Evolutionary conservation across 2,888 invertebrate species (phyloP).

Genomic region (Caenorhabditis sp.): DNA sequence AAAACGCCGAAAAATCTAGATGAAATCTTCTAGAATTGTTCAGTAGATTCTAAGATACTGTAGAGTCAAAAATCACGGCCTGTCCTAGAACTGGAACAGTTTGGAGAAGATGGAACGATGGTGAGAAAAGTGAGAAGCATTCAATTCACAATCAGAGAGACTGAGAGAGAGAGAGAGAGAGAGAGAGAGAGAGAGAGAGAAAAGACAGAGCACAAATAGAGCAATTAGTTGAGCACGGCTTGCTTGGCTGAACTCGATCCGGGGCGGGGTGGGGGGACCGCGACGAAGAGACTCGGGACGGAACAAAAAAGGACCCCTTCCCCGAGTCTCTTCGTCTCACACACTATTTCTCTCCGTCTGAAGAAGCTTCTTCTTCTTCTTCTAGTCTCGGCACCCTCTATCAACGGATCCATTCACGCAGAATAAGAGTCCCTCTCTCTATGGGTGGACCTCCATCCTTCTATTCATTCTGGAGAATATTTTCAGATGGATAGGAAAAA

Average conservation of each 20-base stretch:
- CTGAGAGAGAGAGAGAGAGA: background rate
- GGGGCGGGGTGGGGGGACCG: background rate
- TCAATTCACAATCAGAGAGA: background rate
- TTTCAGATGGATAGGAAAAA: background rate
- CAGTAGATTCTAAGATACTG: too few relatives aligned
- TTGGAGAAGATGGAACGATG: too few relatives aligned
- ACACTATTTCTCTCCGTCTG: background rate
- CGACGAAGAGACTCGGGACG: background rate
- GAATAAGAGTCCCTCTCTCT: conserved; percentile 25
- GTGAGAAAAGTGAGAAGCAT: conserved; percentile 3
- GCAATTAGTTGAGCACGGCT: conserved; percentile 57
- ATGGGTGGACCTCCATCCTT: background rate
- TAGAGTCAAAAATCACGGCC: too few relatives aligned
- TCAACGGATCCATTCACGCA: conserved; percentile 58
- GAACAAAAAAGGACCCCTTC: background rate
- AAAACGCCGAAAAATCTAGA: too few relatives aligned
- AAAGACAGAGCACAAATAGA: conserved; percentile 57
- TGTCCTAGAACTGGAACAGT: too few relatives aligned
- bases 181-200: conserved; percentile 10
- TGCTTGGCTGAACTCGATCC: conserved; percentile 59
- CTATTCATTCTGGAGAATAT: conserved; percentile 30
- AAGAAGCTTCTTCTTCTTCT: conserved; percentile 5
- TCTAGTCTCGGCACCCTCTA: conserved; percentile 17
- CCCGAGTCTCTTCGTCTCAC: conserved; percentile 14
- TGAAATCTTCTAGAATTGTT: too few relatives aligned